Percentiles rank a stretch among this genome's conserved stretches.
phyloP scores from a whole-genome alignment of 1,140 invertebrate genomes.

The Drosophila grimshawi region DNA sequence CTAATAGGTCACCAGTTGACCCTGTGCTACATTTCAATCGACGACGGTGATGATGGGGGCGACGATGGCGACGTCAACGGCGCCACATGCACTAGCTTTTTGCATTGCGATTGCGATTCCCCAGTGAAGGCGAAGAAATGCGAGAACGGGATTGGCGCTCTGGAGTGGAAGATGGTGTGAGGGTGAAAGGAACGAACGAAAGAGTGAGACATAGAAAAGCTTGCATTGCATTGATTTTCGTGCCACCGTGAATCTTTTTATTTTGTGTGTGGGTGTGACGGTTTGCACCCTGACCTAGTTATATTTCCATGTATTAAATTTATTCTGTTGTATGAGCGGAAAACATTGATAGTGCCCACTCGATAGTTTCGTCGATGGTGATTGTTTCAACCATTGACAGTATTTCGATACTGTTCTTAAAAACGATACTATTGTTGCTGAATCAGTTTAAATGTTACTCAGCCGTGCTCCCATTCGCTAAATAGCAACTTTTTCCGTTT shows the following conservation, averaged over 20 bases:
- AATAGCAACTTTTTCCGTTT: too few relatives aligned
- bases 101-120: slow-evolving; percentile 54
- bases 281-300: slow-evolving; percentile 82
- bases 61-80: slow-evolving; percentile 30
- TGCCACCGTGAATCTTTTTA: slow-evolving; percentile 5
- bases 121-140: not conserved
- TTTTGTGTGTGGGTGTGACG: slow-evolving; percentile 29
- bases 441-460: too few relatives aligned
- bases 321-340: not conserved
- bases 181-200: not conserved
- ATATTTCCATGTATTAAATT: slow-evolving; percentile 61
- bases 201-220: slow-evolving; percentile 7
- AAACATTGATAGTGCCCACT: too few relatives aligned
- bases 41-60: slow-evolving; percentile 1
- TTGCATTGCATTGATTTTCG: slow-evolving; percentile 67
- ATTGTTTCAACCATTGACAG: not conserved
- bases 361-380: too few relatives aligned
- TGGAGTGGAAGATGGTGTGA: slow-evolving; percentile 5
- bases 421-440: too few relatives aligned
- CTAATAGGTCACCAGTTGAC: slow-evolving; percentile 82
- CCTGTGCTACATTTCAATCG: slow-evolving; percentile 71
- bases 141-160: not conserved
- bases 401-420: too few relatives aligned
- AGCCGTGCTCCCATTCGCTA: too few relatives aligned
- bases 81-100: slow-evolving; percentile 66